Conservation (phyloP, 2,797 vertebrate species). For the Poecilia velifera region DNA sequence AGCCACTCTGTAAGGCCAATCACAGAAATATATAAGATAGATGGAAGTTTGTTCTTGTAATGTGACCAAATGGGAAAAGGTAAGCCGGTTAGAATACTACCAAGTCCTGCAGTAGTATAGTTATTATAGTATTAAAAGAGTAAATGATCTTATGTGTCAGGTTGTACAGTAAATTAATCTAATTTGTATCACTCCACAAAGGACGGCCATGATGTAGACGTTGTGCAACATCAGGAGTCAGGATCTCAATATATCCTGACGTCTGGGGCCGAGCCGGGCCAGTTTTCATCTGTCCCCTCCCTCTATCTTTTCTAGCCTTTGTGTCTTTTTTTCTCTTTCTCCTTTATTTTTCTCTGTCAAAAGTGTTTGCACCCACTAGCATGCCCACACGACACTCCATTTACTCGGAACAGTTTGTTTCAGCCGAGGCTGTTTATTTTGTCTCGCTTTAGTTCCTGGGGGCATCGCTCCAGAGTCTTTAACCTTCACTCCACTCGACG, state of each 20-base stretch:
- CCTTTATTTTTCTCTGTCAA: conserved; percentile 32
- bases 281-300: conserved; percentile 21
- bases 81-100: too few relatives aligned
- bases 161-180: background rate
- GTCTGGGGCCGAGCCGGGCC: conserved; percentile 33
- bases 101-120: background rate
- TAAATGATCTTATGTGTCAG: background rate
- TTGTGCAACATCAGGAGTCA: conserved; percentile 59
- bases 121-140: background rate
- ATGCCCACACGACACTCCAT: conserved; percentile 47
- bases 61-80: background rate
- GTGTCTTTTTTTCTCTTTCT: conserved; percentile 24
- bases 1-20: background rate
- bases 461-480: conserved; percentile 92
- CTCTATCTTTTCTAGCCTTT: conserved; percentile 9
- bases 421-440: conserved; percentile 47
- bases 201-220: conserved; percentile 62
- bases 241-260: conserved; percentile 57
- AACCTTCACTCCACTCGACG: conserved; percentile 91
- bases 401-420: conserved; percentile 61
- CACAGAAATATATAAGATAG: background rate
- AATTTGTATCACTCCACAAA: conserved; percentile 49
- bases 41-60: background rate
- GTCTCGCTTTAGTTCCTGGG: conserved; percentile 84
- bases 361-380: conserved; percentile 53